Evolutionary conservation across 2,797 vertebrate species (phyloP), one percentile per base, ranked within the genome.

Genomic region (Centropyge bicolor): DNA sequence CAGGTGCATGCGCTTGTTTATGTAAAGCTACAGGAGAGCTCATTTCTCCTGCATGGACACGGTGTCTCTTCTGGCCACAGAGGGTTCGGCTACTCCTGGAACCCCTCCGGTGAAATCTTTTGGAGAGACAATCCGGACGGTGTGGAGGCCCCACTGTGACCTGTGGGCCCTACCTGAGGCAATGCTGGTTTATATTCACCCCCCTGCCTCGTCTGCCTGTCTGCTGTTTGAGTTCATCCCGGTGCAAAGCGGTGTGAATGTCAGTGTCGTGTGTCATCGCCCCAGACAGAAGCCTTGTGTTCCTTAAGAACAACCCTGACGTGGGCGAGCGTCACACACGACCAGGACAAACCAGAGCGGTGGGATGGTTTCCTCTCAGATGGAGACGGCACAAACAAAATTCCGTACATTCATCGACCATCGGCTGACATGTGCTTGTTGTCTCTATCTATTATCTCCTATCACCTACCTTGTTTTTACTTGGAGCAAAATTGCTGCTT

Each of bases 341-440:
- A 60, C 61, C 80, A 40, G 68, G 66, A 81, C 62, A 65, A 85
- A 84, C 83, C 68, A 64, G 88, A 74, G 51, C 0, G 36, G 55
- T 71, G 0, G 65, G 68, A 77, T 81, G 71, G 6, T 72, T 73
- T 24, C 0, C 17, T 66, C 31, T 70, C 56, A 69, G 51, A 65
- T 27, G 0, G 31, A 75, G 55, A 54, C 11, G 0, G 20, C 46
- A 46, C 80, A 71, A 85, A 82, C 70, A 74, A 56, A 68, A 88
- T 85, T 85, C 84, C 74, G 3, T 1, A 72, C 80, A 87, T 88
- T 82, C 73, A 54, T 66, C 62, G 68, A 54, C 55, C 71, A 24
- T 66, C 76, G 83, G 52, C 55, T 77, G 71, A 51, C 66, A 54
- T 69, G 52, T 38, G 22, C 41, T 54, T 38, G 65, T 70, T 62